A percentile compares a stretch with the other conserved stretches of the same genome.
phyloP scores from a whole-genome alignment of 2,797 vertebrate species.

The Mormyrops boulengeri region DNA sequence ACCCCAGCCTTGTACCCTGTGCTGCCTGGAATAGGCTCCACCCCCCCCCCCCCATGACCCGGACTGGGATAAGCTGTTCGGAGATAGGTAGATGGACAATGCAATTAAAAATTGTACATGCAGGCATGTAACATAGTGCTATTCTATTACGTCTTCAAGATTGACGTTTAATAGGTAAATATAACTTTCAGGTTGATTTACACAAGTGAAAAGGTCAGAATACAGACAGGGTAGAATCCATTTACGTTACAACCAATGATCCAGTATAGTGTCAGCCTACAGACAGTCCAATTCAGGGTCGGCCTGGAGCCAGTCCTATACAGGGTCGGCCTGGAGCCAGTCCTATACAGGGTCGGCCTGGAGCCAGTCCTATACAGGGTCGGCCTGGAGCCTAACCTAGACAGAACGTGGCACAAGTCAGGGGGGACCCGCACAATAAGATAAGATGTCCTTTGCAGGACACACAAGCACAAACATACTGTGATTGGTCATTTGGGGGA shows the following conservation, averaged over 20 bases:
- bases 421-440: background rate
- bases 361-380: background rate
- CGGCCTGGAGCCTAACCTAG: too few relatives aligned
- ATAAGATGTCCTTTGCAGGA: background rate
- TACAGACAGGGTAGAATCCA: background rate
- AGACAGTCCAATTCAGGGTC: too few relatives aligned
- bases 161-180: background rate
- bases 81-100: background rate
- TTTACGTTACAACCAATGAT: background rate
- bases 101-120: background rate
- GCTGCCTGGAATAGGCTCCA: background rate
- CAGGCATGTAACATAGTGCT: background rate
- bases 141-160: background rate
- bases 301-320: too few relatives aligned
- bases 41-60: background rate
- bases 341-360: background rate
- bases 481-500: background rate
- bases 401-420: background rate
- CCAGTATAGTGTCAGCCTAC: background rate
- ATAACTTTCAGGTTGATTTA: background rate
- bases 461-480: background rate
- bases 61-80: background rate
- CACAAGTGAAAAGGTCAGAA: background rate
- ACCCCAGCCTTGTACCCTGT: background rate
- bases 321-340: too few relatives aligned